Evolutionary conservation across 2,888 invertebrate genomes (phyloP), one percentile per base, ranked within the genome.

Genomic region (Dromius quadrimaculatus): DNA sequence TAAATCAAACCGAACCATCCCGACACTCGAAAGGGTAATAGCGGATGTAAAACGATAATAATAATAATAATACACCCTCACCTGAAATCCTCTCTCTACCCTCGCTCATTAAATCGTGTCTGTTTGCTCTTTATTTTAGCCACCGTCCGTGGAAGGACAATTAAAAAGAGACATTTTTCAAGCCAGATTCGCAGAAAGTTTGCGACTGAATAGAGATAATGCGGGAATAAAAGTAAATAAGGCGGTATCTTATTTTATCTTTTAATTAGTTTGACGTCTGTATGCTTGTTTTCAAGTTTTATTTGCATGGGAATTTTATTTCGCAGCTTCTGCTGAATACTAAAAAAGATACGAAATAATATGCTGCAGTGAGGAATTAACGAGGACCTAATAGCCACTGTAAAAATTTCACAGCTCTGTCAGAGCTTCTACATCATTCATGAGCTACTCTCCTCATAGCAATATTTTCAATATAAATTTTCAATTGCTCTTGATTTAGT

Each of bases 161-260:
- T 59, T 59, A 59, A 59, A 59, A 36, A 34, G 34, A 11, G 36
- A 59, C 59, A 59, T 59, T 59, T 59, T 59, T 59, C 59, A 36
- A 17, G 59, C n/a, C 34, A 59, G 59, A 36, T 36, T 34, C 11
- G 20, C 47, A 19, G 34, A 36, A 59, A 34, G 36, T 54, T 36
- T 59, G 59, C 59, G 20, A 47, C 11, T 41, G 41, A 41, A 41
- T 41, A 47, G 22, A 59, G 59, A 59, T 59, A 59, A 36, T 59
- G 11, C 59, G 34, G 19, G 62, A 62, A 62, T 23, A 62, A 38
- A 62, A 62, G 41, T 62, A 62, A 62, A 62, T 41, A 43, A 62
- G 41, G 23, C 22, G 43, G 41, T 62, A 62, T 62, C 62, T 23
- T 62, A 23, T 62, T 62, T 62, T 62, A 62, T 62, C 62, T 62